phyloP scores from a whole-genome alignment of 1,140 invertebrate species.

The Drepana arcuata region DNA sequence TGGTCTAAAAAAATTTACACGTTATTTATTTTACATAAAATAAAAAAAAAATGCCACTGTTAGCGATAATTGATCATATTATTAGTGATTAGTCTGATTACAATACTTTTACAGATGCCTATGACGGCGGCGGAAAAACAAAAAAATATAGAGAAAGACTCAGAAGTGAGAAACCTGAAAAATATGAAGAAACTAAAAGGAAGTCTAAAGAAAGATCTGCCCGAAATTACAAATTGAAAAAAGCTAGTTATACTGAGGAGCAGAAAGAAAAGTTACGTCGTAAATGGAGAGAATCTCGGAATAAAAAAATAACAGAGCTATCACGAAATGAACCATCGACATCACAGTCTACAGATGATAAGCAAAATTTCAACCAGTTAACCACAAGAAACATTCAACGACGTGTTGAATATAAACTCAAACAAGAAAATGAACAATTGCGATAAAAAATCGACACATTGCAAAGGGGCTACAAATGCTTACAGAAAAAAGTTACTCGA shows the following conservation, averaged over 20 bases:
- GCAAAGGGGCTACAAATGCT: background rate
- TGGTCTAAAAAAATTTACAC: too few relatives aligned
- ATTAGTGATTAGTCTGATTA: too few relatives aligned
- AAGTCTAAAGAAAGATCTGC: background rate
- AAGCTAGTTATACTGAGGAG: background rate
- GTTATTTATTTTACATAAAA: too few relatives aligned
- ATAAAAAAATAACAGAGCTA: background rate
- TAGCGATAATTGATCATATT: too few relatives aligned
- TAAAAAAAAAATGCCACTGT: too few relatives aligned
- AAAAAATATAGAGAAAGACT: background rate
- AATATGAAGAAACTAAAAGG: background rate
- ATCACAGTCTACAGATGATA: background rate
- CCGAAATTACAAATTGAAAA: background rate
- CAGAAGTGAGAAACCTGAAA: background rate
- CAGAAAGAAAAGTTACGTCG: too few relatives aligned
- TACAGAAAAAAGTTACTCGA: slow-evolving; percentile 1
- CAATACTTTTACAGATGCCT: too few relatives aligned
- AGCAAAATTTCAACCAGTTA: background rate
- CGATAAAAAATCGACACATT: background rate
- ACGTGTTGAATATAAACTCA: background rate
- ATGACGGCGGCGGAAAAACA: background rate
- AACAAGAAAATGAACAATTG: slow-evolving; percentile 1
- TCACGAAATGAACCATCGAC: background rate
- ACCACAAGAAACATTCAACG: background rate
- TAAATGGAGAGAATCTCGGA: background rate